Conservation (phyloP, 92 coral and sea anemone species). For the Porites divaricata region DNA sequence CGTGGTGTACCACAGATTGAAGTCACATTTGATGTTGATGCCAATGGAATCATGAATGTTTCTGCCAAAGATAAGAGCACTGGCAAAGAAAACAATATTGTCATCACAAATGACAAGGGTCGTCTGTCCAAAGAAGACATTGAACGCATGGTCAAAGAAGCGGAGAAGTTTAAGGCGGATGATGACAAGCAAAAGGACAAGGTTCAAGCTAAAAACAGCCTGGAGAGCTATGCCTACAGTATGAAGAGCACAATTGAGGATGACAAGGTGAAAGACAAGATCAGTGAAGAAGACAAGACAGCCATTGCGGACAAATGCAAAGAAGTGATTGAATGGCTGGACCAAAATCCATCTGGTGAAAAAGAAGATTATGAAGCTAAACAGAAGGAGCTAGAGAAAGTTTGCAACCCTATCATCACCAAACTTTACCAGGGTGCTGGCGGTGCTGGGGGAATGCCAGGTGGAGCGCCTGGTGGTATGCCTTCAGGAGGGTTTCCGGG, state of each 20-base stretch:
- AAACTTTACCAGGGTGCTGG: conserved; percentile 95
- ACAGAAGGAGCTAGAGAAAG: conserved; percentile 92
- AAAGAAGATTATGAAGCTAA: conserved; percentile 79
- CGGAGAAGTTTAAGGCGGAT: conserved; percentile 86
- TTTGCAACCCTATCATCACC: conserved; percentile 94
- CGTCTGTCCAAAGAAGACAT: conserved; percentile 81
- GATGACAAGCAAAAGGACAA: conserved; percentile 87
- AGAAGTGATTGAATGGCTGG: conserved; percentile 93
- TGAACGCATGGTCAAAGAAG: conserved; percentile 79
- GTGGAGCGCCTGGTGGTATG: conserved; percentile 81
- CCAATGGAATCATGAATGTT: conserved; percentile 84
- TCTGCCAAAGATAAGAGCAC: conserved; percentile 82
- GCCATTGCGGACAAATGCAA: conserved; percentile 85
- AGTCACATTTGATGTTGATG: conserved; percentile 80
- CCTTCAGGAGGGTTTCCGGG: conserved; percentile 66
- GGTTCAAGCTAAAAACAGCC: conserved; percentile 86
- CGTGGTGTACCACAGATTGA: conserved; percentile 87
- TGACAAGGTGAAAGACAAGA: conserved; percentile 93
- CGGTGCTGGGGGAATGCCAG: conserved; percentile 65
- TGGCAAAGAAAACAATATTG: conserved; percentile 81
- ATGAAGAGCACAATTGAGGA: conserved; percentile 95
- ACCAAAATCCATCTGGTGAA: conserved; percentile 67
- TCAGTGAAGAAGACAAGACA: conserved; percentile 89
- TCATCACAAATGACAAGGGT: conserved; percentile 85
- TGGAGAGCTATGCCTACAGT: conserved; percentile 95